Percentiles rank a stretch among this genome's conserved stretches.
Conservation (phyloP, 2,888 invertebrate species). For the Drosophila koepferae region DNA sequence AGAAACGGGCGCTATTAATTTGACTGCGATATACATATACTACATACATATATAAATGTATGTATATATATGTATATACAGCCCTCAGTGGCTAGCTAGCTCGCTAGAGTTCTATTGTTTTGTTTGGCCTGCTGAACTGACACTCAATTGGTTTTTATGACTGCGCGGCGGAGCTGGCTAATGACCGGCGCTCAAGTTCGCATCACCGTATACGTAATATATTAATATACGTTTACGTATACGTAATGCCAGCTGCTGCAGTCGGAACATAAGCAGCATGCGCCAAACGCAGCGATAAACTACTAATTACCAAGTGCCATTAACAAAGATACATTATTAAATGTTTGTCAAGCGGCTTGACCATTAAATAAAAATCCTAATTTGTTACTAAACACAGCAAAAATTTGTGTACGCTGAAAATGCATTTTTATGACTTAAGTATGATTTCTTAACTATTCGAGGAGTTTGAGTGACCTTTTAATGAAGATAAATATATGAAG, state of each 20-base stretch:
- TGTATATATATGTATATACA: constrained; percentile 13
- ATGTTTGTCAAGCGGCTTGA: constrained; percentile 35
- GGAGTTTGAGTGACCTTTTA: background rate
- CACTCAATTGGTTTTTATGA: constrained; percentile 61
- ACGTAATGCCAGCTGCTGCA: constrained; percentile 52
- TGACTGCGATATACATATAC: constrained; percentile 32
- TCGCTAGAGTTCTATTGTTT: constrained; percentile 46
- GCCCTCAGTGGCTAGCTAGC: background rate
- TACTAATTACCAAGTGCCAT: constrained; percentile 47
- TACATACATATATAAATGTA: constrained; percentile 16
- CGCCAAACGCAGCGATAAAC: constrained; percentile 24
- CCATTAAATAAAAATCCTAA: constrained; percentile 48
- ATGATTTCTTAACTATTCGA: constrained; percentile 1
- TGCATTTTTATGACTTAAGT: constrained; percentile 24
- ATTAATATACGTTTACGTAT: constrained; percentile 54
- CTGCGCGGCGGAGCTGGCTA: constrained; percentile 23
- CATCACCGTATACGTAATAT: constrained; percentile 22
- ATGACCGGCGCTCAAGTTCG: constrained; percentile 48
- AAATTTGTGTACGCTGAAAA: constrained; percentile 17
- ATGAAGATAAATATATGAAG: background rate
- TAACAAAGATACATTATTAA: constrained; percentile 55
- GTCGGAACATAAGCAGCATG: constrained; percentile 42
- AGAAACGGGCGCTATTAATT: constrained; percentile 62
- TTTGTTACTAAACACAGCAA: constrained; percentile 28
- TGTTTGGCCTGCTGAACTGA: constrained; percentile 40